A percentile compares a stretch with the other conserved stretches of the same genome.
These are phyloP conservation scores for Poeciliopsis prolifica DNA, from an alignment of 2,113 vertebrate species.

Conservation along the genomic window DNA sequence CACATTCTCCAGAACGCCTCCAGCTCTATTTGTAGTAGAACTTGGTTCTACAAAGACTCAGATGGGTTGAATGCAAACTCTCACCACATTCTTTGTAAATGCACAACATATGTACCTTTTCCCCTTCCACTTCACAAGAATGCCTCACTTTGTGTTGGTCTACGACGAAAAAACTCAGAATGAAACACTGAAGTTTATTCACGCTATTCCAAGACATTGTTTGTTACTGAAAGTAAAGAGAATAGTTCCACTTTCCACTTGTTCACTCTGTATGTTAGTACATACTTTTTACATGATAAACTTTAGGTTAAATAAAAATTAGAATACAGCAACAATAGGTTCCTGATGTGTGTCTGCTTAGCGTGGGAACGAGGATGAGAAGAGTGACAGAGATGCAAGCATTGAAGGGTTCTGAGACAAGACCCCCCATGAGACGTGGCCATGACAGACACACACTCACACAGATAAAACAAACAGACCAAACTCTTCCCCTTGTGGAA, in stretches of 20 bases:
- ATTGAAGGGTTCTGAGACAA: conserved; percentile 17
- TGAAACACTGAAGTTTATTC: neutral
- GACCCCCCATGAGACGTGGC: conserved; percentile 47
- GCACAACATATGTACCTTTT: neutral
- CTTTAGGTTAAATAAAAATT: neutral
- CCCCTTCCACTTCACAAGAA: neutral
- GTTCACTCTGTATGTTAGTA: neutral
- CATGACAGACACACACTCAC: neutral
- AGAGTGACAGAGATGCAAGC: conserved; percentile 31
- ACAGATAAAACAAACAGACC: conserved; percentile 47
- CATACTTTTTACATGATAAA: neutral
- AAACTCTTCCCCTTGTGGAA: conserved; percentile 37
- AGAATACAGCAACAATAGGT: neutral
- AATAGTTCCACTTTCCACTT: too few relatives aligned
- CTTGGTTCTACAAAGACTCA: too few relatives aligned
- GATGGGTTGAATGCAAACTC: neutral
- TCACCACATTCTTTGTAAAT: neutral
- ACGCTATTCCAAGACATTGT: neutral
- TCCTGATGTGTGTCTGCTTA: neutral
- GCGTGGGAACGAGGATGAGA: conserved; percentile 27
- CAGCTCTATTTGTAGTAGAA: too few relatives aligned
- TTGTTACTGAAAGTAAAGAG: neutral
- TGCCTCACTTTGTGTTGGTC: neutral
- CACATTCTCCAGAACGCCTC: too few relatives aligned
- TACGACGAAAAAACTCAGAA: neutral